A percentile compares a stretch with the other conserved stretches of the same genome.
Evolutionary conservation across 2,888 invertebrate species (phyloP).

Genomic region (Sarcophaga subvicina): DNA sequence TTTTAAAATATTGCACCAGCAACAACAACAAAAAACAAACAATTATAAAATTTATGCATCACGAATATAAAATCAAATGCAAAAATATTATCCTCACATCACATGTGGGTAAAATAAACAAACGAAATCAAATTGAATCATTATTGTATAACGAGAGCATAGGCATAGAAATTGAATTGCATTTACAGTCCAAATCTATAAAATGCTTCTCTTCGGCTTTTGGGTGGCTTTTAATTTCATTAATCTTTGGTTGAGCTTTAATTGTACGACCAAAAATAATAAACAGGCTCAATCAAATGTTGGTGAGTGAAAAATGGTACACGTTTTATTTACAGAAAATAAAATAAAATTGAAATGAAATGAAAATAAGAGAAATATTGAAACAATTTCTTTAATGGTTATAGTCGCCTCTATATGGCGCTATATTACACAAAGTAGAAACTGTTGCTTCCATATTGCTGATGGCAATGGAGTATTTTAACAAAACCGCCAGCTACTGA

Average conservation of each 20-base stretch:
- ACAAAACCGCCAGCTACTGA: too few relatives aligned
- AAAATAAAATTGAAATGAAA: constrained; percentile 6
- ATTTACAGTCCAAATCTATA: too few relatives aligned
- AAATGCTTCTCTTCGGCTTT: background rate
- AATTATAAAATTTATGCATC: background rate
- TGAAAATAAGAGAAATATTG: too few relatives aligned
- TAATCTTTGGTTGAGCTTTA: background rate
- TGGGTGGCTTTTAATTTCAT: background rate
- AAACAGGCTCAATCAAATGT: constrained; percentile 42
- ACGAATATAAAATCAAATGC: constrained; percentile 11
- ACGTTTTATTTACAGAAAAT: constrained; percentile 25
- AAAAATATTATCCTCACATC: background rate
- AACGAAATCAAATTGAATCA: too few relatives aligned
- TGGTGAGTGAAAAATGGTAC: constrained; percentile 31
- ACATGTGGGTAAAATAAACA: background rate
- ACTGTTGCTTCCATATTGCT: too few relatives aligned
- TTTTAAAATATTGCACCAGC: background rate
- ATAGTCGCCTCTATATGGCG: too few relatives aligned
- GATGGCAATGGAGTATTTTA: too few relatives aligned
- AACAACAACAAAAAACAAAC: constrained; percentile 4
- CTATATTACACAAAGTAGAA: too few relatives aligned
- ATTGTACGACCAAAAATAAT: constrained; percentile 11
- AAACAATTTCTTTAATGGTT: too few relatives aligned
- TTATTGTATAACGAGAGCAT: too few relatives aligned
- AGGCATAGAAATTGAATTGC: too few relatives aligned